These are phyloP conservation scores for Miichthys miiuy DNA, from an alignment of 2,797 vertebrate genomes.

Conservation along the genomic window DNA sequence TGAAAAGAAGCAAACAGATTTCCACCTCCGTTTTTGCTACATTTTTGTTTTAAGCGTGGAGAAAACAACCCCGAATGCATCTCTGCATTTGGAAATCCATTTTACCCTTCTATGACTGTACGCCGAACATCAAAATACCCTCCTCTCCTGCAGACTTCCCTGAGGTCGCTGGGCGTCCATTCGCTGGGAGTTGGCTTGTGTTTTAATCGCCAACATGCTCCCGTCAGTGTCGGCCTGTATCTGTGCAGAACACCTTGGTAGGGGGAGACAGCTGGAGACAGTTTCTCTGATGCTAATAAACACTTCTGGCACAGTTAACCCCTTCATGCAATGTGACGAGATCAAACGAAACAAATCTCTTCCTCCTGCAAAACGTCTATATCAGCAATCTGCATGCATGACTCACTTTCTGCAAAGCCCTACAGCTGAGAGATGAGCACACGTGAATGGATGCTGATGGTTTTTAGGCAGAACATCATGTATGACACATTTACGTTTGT, in stretches of 20 bases:
- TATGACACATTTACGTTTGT: not conserved
- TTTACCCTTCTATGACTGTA: not conserved
- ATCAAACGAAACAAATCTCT: conserved; percentile 52
- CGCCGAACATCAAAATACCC: conserved; percentile 4
- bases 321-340: conserved; percentile 32
- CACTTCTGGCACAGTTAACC: conserved; percentile 46
- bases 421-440: conserved; percentile 19
- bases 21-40: not conserved
- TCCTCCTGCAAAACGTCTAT: conserved; percentile 10
- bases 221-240: conserved; percentile 55
- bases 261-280: conserved; percentile 39
- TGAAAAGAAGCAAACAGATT: not conserved
- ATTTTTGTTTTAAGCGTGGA: not conserved
- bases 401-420: conserved; percentile 24
- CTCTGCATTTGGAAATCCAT: not conserved
- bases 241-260: conserved; percentile 62
- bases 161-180: conserved; percentile 35
- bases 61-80: not conserved
- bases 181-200: conserved; percentile 31
- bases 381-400: conserved; percentile 20
- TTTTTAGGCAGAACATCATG: not conserved
- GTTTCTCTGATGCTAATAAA: conserved; percentile 46
- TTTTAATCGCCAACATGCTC: conserved; percentile 45
- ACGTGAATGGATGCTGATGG: not conserved
- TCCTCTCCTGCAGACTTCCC: conserved; percentile 19